These are phyloP conservation scores for Campoplex nolae DNA, from an alignment of 2,888 invertebrate genomes.

Conservation along the genomic window DNA sequence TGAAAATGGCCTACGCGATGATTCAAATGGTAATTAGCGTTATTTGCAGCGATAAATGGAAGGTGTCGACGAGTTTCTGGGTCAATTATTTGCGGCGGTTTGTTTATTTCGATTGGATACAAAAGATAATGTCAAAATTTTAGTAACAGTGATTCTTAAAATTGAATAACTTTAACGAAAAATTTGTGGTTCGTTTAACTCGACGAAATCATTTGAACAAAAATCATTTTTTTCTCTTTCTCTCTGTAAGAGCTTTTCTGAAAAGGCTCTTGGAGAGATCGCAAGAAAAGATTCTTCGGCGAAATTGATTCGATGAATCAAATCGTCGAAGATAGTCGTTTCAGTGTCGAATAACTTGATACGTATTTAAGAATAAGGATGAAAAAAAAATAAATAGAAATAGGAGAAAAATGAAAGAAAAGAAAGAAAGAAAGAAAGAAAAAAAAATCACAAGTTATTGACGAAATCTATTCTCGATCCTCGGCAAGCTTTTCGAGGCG, in stretches of 20 bases:
- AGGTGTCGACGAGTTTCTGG: neutral
- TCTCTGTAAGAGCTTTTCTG: neutral
- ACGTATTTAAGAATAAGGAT: neutral
- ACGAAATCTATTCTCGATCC: slow-evolving; percentile 24
- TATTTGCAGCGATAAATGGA: neutral
- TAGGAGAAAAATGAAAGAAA: slow-evolving; percentile 10
- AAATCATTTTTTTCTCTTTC: neutral
- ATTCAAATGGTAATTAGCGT: neutral
- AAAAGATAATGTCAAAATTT: neutral
- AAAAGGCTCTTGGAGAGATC: neutral
- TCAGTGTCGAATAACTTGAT: neutral
- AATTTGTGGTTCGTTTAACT: neutral
- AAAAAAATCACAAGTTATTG: neutral
- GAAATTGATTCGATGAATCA: slow-evolving; percentile 4
- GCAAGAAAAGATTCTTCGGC: neutral
- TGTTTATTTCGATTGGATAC: neutral
- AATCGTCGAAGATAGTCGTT: neutral
- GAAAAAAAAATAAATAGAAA: neutral
- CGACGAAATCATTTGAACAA: neutral
- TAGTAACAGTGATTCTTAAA: neutral
- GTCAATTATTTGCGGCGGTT: neutral
- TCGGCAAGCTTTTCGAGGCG: slow-evolving; percentile 16
- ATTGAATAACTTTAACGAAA: neutral
- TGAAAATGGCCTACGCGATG: neutral
- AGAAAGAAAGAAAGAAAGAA: slow-evolving; percentile 3